Evolutionary conservation across 2,113 vertebrate genomes (phyloP), one percentile per base, ranked within the genome.

Genomic region (Nothobranchius furzeri): DNA sequence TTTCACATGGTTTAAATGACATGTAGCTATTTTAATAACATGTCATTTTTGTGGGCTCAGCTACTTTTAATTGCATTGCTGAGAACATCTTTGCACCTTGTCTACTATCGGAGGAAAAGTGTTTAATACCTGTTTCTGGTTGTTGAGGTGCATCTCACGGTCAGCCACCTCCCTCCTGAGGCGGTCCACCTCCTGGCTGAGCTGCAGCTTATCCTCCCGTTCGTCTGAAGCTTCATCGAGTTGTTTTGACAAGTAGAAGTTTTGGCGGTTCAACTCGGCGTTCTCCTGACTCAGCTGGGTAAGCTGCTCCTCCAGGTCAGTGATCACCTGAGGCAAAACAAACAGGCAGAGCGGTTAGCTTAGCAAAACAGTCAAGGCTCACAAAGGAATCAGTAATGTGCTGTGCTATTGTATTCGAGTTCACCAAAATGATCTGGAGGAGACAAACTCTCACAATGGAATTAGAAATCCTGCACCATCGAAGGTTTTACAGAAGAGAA

Each of bases 241-340:
- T 91, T 99, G 98, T 83, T 99, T 99, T 88, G 95, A 97, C 71
- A 99, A 87, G 90, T 96, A 99, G 89, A 99, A 98, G 85, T 99
- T 99, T 90, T 99, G 98, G 42, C 95, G 95, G 93, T 98, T 99
- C 86, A 99, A 89, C 86, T 99, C 97, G 0, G 96, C 96, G 0
- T 99, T 99, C 85, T 99, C 98, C 88, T 99, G 96, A 25, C 93
- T 98, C 84, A 99, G 92, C 89, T 98, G 96, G 45, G 96, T 98
- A 13, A 99, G 90, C 90, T 99, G 98, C 78, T 99, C 96, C 89
- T 99, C 98, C 89, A 99, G 91, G 80, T 99, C 98, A 0, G 97
- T 98, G 78, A 99, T 98, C 68, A 99, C 97, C 98, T 99, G 76
- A 76, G 62, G 40, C n/a, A 24, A 70, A 3, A 72, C 43, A 73